Base-by-base conservation (phyloP, 2,113 vertebrate species). In the Miniopterus natalensis region DNA sequence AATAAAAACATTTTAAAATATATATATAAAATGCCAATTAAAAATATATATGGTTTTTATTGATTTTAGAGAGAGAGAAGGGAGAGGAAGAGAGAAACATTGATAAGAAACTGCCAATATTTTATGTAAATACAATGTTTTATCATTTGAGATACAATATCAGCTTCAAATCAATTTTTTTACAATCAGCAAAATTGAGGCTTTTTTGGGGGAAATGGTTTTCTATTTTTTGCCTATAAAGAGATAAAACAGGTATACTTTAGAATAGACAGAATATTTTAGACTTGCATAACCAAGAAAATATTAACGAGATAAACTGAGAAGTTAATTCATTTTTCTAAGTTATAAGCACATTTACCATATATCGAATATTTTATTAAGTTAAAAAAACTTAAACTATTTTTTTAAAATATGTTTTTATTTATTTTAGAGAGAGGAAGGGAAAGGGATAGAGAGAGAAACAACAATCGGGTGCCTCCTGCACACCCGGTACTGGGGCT, bases 201-300 rank as follows among this genome's bases (percentile, higher is more conserved):
- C 10, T 86, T 23, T 65, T 95, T 97, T 84, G 93, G 29, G 93
- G n/a, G 51, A 78, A 47, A 13, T 0, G 36, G 27, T 17, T 91
- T 92, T 31, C 4, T 6, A 45, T 93, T 95, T 83, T 66, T 96
- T 90, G 55, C 49, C 65, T 40, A 77, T 81, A 95, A 91, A 61
- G 8, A 66, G 77, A 74, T 80, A 93, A 96, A 97, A 95, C 27
- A 92, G 95, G 42, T 17, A 20, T 70, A 68, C 51, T 96, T 95
- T 88, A 73, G 42, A 68, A 81, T 91, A 92, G 1, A 70, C 78
- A 93, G 91, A 95, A 10, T 23, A 10, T 57, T 85, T 18, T 55
- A 96, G 77, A 84, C 21, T 75, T 92, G 27, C 13, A 70, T 81
- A 90, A 55, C 18, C 25, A 83, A 83, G 47, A 29, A 66, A 65